Conservation (phyloP, 2,888 invertebrate genomes). For the Pogonocherus hispidulus region DNA sequence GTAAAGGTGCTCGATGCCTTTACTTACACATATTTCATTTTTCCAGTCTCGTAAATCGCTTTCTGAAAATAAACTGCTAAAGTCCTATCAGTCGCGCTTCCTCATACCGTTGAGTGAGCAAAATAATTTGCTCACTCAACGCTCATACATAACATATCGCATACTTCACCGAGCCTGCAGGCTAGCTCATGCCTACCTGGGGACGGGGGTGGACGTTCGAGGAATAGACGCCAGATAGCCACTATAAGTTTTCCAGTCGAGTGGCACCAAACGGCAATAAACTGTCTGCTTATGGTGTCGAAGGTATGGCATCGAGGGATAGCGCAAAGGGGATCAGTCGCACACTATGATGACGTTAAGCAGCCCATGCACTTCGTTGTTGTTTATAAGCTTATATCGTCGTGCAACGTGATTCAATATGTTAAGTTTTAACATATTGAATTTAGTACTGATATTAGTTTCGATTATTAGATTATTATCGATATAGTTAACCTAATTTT, state of each 20-base stretch:
- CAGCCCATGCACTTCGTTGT: too few species aligned
- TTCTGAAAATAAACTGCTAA: neutral
- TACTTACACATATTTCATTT: neutral
- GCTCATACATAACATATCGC: neutral
- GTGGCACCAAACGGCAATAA: constrained; percentile 28
- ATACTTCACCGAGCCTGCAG: neutral
- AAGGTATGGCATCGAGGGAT: constrained; percentile 19
- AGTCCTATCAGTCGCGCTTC: neutral
- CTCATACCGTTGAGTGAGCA: too few species aligned
- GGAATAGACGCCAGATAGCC: constrained; percentile 27
- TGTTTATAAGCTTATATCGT: too few species aligned
- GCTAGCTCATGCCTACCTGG: neutral
- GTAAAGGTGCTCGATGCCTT: too few species aligned
- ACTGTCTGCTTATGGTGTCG: constrained; percentile 25
- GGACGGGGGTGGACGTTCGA: neutral
- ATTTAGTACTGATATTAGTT: too few species aligned
- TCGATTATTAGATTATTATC: too few species aligned
- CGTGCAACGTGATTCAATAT: too few species aligned
- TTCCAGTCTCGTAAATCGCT: neutral
- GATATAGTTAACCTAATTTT: too few species aligned
- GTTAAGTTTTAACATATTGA: too few species aligned
- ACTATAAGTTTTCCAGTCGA: constrained; percentile 26
- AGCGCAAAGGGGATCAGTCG: constrained; percentile 30
- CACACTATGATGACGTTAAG: neutral
- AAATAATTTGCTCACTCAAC: too few species aligned